Conservation (phyloP, 1,140 invertebrate genomes). For the Eumaeus atala region DNA sequence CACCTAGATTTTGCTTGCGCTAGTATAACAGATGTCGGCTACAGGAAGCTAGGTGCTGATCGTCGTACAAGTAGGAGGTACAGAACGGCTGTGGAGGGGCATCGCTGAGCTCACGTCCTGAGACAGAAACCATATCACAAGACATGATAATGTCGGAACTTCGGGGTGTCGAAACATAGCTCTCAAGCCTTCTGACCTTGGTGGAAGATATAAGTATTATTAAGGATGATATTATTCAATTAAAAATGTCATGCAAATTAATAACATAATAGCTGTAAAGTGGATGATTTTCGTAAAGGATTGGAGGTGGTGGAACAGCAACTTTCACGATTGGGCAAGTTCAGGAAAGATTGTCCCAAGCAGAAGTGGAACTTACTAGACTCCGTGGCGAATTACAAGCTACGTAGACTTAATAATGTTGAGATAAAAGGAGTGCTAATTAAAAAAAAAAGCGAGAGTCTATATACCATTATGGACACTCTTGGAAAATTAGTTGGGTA, state of each 20-base stretch:
- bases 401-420: constrained; percentile 10
- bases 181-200: neutral
- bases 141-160: constrained; percentile 10
- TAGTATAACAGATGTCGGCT: constrained; percentile 19
- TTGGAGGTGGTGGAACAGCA: neutral
- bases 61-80: constrained; percentile 24
- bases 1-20: constrained; percentile 24
- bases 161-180: neutral
- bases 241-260: neutral
- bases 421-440: constrained; percentile 17
- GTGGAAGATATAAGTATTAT: neutral
- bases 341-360: neutral
- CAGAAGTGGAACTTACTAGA: neutral
- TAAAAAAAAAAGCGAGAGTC: constrained; percentile 15
- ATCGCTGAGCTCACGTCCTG: neutral
- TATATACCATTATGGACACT: constrained; percentile 13
- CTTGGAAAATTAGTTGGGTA: constrained; percentile 11
- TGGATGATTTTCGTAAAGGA: neutral
- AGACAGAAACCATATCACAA: constrained; percentile 7
- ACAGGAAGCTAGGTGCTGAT: constrained; percentile 20
- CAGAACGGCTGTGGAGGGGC: constrained; percentile 8
- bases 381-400: neutral
- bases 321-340: neutral
- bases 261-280: neutral
- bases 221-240: neutral